Base-by-base conservation (phyloP, 2,888 invertebrate species). In the Ferrisia virgata region DNA sequence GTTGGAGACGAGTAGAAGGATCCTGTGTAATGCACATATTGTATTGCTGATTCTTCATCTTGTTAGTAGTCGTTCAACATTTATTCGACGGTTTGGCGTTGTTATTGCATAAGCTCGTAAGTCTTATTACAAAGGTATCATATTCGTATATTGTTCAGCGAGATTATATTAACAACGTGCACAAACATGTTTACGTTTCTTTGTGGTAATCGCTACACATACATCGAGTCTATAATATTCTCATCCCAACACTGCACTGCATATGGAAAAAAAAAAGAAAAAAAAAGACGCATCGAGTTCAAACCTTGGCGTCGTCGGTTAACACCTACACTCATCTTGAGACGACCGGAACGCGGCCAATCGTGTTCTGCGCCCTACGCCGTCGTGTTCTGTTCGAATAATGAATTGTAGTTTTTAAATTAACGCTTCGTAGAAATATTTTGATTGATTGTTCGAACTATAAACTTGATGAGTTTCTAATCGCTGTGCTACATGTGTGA, bases 401-500 rank as follows among this genome's bases (percentile, higher is more conserved):
- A 64, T 64, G 64, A 64, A 64, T 64, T 64, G 64, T 64, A 64
- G 28, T 64, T 64, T 64, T 64, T 64, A 64, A 64, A 64, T 64
- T 64, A 64, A 64, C 64, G 64, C 64, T 64, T 64, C 28, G 64
- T 64, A 64, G 58, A 64, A 64, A 64, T 64, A 64, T 64, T 64
- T 64, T 64, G 64, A 64, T 64, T 64, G 64, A 64, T 64, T 64
- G 64, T 28, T 64, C 64, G 64, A 64, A 28, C 28, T 28, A 39
- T 5, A 28, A 64, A 28, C 8, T 28, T 64, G 64, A 64, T 64
- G 64, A 28, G 28, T 64, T 64, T 64, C 64, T 64, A 64, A 64
- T 64, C 64, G 64, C 64, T 13, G 13, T 53, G 22, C 22, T 22
- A 13, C 2, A 2, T 2, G 53, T 53, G 8, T 53, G 18, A 22